A percentile compares a stretch with the other conserved stretches of the same genome.
These are phyloP conservation scores for Tipula vernalis DNA, from an alignment of 2,888 invertebrate genomes.

Conservation along the genomic window DNA sequence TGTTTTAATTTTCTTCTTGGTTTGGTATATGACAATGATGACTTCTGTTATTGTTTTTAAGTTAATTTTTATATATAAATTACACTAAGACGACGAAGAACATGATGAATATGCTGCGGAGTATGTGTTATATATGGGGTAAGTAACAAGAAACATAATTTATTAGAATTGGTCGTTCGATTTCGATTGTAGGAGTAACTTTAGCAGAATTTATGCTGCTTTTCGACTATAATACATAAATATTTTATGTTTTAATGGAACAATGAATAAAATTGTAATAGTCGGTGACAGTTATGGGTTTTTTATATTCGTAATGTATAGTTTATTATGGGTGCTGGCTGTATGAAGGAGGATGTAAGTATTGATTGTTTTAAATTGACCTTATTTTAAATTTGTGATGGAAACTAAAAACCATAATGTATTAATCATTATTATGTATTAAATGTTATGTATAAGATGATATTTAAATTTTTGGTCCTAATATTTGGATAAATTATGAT, in stretches of 20 bases:
- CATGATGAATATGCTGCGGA: neutral
- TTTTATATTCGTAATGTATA: neutral
- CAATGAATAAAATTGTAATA: constrained; percentile 4
- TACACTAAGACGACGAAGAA: neutral
- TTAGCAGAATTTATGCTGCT: neutral
- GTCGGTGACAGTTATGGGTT: neutral
- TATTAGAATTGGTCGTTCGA: neutral
- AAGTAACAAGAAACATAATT: neutral
- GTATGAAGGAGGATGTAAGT: neutral
- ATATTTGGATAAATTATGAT: too few relatives aligned
- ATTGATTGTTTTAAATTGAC: neutral
- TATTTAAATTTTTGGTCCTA: too few relatives aligned
- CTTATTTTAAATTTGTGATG: neutral
- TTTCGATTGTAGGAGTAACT: neutral
- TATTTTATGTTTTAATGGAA: neutral
- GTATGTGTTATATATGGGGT: neutral
- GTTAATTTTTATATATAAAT: neutral
- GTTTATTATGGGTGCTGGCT: neutral
- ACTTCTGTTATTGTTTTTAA: neutral
- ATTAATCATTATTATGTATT: too few relatives aligned
- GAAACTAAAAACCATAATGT: too few relatives aligned
- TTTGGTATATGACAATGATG: neutral
- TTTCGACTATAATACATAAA: neutral
- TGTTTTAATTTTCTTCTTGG: neutral
- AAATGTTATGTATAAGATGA: too few relatives aligned